These are phyloP conservation scores for Scomber japonicus DNA, from an alignment of 2,113 vertebrate genomes.

Conservation along the genomic window DNA sequence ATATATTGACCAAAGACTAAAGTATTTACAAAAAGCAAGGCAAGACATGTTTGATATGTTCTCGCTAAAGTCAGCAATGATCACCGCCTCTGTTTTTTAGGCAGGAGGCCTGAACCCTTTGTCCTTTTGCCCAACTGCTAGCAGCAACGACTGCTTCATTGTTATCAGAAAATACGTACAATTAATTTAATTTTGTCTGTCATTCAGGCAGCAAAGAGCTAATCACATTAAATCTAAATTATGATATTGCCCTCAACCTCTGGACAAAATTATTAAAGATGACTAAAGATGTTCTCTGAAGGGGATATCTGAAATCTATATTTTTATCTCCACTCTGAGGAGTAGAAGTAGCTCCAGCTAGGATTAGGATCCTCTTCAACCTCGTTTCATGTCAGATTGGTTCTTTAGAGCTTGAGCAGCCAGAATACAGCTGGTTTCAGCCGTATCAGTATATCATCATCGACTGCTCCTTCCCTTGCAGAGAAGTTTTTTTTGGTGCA, in stretches of 20 bases:
- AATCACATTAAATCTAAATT: slow-evolving; percentile 55
- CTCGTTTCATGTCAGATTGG: slow-evolving; percentile 44
- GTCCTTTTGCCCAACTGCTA: slow-evolving; percentile 53
- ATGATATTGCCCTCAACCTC: slow-evolving; percentile 36
- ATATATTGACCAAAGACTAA: slow-evolving; percentile 88
- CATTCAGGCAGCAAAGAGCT: slow-evolving; percentile 63
- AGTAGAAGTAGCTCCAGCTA: slow-evolving; percentile 43
- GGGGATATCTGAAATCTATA: slow-evolving; percentile 54
- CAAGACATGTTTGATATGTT: slow-evolving; percentile 78
- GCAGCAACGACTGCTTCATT: slow-evolving; percentile 50
- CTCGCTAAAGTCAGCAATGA: slow-evolving; percentile 71
- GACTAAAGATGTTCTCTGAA: slow-evolving; percentile 59
- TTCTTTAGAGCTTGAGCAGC: slow-evolving; percentile 61
- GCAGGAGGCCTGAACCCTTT: slow-evolving; percentile 52
- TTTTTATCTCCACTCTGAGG: slow-evolving; percentile 56
- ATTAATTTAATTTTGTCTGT: slow-evolving; percentile 71
- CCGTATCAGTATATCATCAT: slow-evolving; percentile 46
- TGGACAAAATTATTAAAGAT: slow-evolving; percentile 35
- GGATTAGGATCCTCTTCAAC: slow-evolving; percentile 51
- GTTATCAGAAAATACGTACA: slow-evolving; percentile 66
- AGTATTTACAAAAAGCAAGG: slow-evolving; percentile 84
- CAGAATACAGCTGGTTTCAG: slow-evolving; percentile 50
- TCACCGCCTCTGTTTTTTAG: slow-evolving; percentile 52
- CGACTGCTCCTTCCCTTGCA: slow-evolving; percentile 69
- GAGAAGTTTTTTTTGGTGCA: slow-evolving; percentile 73